Conservation (phyloP, 2,888 invertebrate genomes). For the Thera britannica region DNA sequence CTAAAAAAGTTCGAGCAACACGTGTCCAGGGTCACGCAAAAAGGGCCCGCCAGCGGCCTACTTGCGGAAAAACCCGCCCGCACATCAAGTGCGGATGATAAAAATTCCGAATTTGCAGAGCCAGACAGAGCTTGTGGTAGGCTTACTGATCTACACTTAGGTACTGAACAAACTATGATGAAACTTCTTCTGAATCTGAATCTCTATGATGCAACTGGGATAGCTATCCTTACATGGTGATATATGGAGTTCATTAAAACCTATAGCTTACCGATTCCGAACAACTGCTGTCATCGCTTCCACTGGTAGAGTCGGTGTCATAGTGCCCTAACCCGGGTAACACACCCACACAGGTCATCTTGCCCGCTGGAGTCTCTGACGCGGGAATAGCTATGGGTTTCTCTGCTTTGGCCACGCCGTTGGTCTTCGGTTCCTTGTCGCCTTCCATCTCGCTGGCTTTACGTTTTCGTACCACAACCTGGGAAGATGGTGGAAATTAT, state of each 20-base stretch:
- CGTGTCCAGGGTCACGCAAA: no score
- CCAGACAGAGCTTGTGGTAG: no score
- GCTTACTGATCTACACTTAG: no score
- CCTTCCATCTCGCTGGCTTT: slow-evolving; percentile 82
- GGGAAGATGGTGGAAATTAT: slow-evolving; percentile 45
- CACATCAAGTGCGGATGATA: no score
- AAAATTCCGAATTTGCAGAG: no score
- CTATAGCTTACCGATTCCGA: slow-evolving; percentile 59
- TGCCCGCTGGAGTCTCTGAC: slow-evolving; percentile 28
- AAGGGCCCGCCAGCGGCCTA: no score
- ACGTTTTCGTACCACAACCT: slow-evolving; percentile 89
- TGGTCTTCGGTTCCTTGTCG: slow-evolving; percentile 59
- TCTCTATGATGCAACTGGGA: no score
- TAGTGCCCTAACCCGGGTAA: slow-evolving; percentile 93
- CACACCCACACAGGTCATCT: slow-evolving; percentile 89
- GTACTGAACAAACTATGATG: no score
- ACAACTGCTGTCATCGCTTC: slow-evolving; percentile 89
- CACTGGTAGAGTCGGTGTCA: slow-evolving; percentile 88
- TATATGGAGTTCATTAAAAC: no score
- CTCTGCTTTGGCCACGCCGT: slow-evolving; percentile 44
- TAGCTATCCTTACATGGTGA: neutral
- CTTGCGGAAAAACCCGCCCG: no score
- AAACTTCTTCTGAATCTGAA: no score
- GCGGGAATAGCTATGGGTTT: slow-evolving; percentile 1
- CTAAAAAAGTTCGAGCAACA: no score